Evolutionary conservation across 1,140 invertebrate species (phyloP), one percentile per base, ranked within the genome.

Genomic region (Leguminivora glycinivorella): DNA sequence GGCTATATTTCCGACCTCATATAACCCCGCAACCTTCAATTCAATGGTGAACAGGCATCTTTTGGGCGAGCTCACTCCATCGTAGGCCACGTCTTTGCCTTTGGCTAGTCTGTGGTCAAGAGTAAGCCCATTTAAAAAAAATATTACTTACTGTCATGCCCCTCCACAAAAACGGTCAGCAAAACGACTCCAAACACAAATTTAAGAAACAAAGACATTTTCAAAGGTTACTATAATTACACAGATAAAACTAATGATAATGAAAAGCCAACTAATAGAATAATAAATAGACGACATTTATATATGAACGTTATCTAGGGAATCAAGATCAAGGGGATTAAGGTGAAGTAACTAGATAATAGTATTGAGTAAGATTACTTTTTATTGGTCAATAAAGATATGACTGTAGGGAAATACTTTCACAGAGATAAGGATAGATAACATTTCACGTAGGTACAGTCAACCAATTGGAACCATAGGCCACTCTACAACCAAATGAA

Each of bases 221-320:
- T 31, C 6, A 29, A 29, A 29, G 26, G 4, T 34, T 12, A 60
- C 14, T 47, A 17, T 47, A 17, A 22, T 22, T 52, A 52, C 3
- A 5, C 3, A 9, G 19, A 43, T 6, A n/a, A n/a, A 43, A n/a
- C 4, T 52, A 22, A 52, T 22, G 17, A 22, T 22, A 52, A 7
- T 3, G 19, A 1, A 63, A 29, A 17, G 58, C 58, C 29, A 63
- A 63, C 58, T 63, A 63, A 63, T 17, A 17, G 29, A 63, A 17
- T 9, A 31, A 29, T 63, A 17, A 31, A 29, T 29, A 63, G 26
- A 34, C 12, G 29, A 63, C 17, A 29, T 26, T 34, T 63, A 29
- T 63, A 63, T 63, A 63, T 31, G 47, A 63, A 29, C 26, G 58
- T 63, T 63, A 63, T 63, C 58, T 63, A 17, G 26, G 58, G 58